phyloP scores from a whole-genome alignment of 1,140 invertebrate genomes.

The Trachymyrmex cornetzi region DNA sequence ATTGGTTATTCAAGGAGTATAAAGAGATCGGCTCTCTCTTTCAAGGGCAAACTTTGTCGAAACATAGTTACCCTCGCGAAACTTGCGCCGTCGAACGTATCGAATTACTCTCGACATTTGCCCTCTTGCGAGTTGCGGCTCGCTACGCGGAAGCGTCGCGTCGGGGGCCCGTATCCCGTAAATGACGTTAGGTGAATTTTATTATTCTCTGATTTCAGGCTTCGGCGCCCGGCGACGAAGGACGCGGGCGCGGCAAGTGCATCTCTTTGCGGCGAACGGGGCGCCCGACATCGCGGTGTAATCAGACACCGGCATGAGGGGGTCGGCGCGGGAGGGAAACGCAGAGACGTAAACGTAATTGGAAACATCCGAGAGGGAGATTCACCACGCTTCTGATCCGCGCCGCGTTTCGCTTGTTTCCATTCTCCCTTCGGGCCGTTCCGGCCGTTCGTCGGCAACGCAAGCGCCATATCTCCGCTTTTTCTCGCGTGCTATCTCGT shows the following conservation, averaged over 20 bases:
- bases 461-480: conserved; percentile 54
- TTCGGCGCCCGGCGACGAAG: conserved; percentile 72
- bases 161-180: conserved; percentile 29
- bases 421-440: conserved; percentile 26
- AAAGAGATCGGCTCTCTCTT: conserved; percentile 8
- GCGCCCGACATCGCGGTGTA: conserved; percentile 86
- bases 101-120: conserved; percentile 43
- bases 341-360: conserved; percentile 74
- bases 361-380: conserved; percentile 74
- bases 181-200: conserved; percentile 75
- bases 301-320: conserved; percentile 83
- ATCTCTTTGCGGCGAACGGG: conserved; percentile 78
- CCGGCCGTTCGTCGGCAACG: conserved; percentile 19
- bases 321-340: neutral
- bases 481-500: conserved; percentile 60
- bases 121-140: conserved; percentile 13
- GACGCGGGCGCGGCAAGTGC: conserved; percentile 79
- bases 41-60: conserved; percentile 13
- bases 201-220: conserved; percentile 81
- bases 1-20: neutral
- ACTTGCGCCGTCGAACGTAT: conserved; percentile 36
- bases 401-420: conserved; percentile 73
- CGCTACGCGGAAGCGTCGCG: conserved; percentile 53
- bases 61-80: conserved; percentile 35
- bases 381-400: conserved; percentile 80